A percentile compares a stretch with the other conserved stretches of the same genome.
Conservation (phyloP, 2,888 invertebrate genomes). For the Dryobotodes eremita region DNA sequence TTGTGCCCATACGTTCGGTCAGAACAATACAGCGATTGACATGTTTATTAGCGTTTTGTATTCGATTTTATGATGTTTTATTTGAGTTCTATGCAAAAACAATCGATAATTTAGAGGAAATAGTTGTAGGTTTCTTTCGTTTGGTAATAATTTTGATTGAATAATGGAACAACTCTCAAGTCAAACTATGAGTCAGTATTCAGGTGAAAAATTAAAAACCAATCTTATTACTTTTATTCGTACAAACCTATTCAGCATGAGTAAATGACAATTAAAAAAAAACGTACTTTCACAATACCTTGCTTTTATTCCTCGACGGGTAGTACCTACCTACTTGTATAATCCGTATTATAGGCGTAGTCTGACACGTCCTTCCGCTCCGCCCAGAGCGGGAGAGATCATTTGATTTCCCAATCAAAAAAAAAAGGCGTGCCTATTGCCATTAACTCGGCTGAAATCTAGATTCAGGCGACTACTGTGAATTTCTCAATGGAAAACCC, state of each 20-base stretch:
- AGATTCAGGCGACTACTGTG: too few relatives aligned
- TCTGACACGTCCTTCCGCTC: too few relatives aligned
- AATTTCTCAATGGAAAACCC: too few relatives aligned
- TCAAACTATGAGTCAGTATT: neutral
- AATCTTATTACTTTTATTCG: neutral
- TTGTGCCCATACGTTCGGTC: conserved; percentile 59
- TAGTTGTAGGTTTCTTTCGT: conserved; percentile 15
- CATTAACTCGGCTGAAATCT: too few relatives aligned
- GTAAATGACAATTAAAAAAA: too few relatives aligned
- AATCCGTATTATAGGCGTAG: too few relatives aligned
- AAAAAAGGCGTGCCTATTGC: too few relatives aligned
- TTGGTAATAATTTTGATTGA: conserved; percentile 8
- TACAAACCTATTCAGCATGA: neutral
- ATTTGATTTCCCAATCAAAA: too few relatives aligned
- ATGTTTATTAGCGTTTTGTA: conserved; percentile 73
- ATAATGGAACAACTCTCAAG: neutral
- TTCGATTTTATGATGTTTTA: conserved; percentile 59
- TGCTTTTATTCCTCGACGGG: too few relatives aligned
- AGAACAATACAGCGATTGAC: conserved; percentile 85
- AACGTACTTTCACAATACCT: too few relatives aligned
- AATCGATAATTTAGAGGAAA: conserved; percentile 50
- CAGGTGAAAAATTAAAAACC: neutral
- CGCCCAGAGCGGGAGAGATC: too few relatives aligned
- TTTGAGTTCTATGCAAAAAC: conserved; percentile 48
- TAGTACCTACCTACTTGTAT: too few relatives aligned